Evolutionary conservation across 2,113 vertebrate species (phyloP).

Genomic region (Sturnus vulgaris): DNA sequence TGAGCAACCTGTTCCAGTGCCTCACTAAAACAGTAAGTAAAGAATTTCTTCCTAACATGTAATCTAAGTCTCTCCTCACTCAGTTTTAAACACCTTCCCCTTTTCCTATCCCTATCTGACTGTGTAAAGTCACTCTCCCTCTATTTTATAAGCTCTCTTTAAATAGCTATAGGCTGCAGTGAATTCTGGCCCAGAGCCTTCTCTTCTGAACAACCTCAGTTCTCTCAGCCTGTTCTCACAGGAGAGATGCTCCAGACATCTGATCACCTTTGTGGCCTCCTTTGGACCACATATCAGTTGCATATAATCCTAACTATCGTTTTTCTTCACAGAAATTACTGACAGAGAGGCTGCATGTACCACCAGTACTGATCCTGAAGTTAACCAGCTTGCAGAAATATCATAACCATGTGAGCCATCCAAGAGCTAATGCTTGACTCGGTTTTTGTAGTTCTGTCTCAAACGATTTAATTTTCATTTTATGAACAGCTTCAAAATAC

Average conservation of each 20-base stretch:
- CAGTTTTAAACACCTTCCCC: neutral
- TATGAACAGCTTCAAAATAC: neutral
- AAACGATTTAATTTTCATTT: neutral
- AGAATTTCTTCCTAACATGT: neutral
- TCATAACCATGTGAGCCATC: neutral
- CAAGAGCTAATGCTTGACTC: neutral
- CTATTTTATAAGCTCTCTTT: neutral
- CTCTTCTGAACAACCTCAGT: neutral
- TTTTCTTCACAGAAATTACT: neutral
- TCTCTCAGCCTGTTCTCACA: neutral
- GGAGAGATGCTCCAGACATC: neutral
- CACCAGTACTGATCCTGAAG: neutral
- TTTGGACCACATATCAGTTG: neutral
- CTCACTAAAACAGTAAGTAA: neutral
- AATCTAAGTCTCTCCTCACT: neutral
- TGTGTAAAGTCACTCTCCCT: neutral
- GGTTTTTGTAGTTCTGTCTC: neutral
- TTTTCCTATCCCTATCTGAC: neutral
- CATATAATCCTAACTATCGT: neutral
- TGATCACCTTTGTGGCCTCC: neutral
- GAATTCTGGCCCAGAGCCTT: neutral
- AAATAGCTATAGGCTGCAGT: neutral
- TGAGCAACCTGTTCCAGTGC: neutral
- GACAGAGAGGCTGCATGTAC: neutral
- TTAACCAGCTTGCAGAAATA: neutral